Conservation (phyloP, 2,888 invertebrate species). For the Oscheius sp. region DNA sequence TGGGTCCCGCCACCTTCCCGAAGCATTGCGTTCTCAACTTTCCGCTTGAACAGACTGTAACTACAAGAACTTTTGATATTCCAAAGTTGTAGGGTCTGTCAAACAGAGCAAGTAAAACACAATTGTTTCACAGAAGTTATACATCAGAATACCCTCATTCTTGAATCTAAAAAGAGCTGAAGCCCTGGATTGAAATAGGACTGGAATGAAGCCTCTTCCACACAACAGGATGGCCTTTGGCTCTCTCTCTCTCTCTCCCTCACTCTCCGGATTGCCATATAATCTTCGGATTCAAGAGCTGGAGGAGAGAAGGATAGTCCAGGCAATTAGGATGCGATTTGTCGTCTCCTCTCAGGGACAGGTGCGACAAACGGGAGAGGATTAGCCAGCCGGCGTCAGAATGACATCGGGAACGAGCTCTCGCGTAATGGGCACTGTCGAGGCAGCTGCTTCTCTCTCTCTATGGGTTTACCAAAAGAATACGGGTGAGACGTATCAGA, state of each 20-base stretch:
- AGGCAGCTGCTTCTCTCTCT: not conserved
- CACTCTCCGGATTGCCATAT: not conserved
- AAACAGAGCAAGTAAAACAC: no score
- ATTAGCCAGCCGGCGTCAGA: constrained; percentile 11
- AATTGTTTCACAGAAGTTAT: no score
- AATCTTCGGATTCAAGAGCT: constrained; percentile 3
- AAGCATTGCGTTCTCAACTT: no score
- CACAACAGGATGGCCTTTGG: no score
- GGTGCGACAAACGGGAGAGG: constrained; percentile 13
- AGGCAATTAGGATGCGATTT: constrained; percentile 15
- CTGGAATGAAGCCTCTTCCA: no score
- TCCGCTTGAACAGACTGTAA: no score
- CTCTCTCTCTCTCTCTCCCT: not conserved
- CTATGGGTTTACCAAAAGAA: not conserved
- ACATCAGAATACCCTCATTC: no score
- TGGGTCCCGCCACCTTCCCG: no score
- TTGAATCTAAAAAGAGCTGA: no score
- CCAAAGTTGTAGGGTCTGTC: no score
- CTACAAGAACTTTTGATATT: no score
- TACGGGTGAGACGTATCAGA: not conserved
- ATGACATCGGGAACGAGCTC: not conserved
- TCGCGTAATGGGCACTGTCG: not conserved
- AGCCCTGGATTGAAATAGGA: no score
- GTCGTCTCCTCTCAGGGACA: not conserved
- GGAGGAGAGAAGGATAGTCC: not conserved